Conservation (phyloP, 1,140 invertebrate genomes). For the Octopus bimaculoides region DNA sequence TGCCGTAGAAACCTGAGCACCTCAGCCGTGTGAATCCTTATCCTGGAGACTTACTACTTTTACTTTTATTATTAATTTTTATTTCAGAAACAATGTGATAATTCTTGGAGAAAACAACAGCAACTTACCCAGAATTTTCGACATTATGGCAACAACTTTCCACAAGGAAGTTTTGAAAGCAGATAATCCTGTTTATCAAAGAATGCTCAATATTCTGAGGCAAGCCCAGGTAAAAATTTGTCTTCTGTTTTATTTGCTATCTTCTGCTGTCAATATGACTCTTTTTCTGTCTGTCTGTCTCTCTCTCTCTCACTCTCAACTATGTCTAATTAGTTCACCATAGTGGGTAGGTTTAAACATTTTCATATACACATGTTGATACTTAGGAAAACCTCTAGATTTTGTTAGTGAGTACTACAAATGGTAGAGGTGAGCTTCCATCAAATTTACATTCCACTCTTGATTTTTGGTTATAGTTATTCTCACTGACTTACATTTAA, state of each 20-base stretch:
- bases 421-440: neutral
- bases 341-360: neutral
- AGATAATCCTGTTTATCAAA: conserved; percentile 52
- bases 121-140: conserved; percentile 85
- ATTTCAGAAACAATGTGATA: conserved; percentile 72
- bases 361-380: neutral
- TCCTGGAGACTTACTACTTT: neutral
- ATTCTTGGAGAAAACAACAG: conserved; percentile 81
- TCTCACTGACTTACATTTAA: too few relatives aligned
- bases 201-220: conserved; percentile 73
- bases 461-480: too few relatives aligned
- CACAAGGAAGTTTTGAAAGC: conserved; percentile 74
- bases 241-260: neutral
- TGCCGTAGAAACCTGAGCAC: too few relatives aligned
- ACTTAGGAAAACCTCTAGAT: neutral
- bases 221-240: conserved; percentile 69
- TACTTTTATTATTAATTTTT: neutral
- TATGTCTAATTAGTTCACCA: neutral
- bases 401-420: neutral
- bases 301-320: neutral
- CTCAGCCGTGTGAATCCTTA: too few relatives aligned
- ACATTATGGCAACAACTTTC: conserved; percentile 87
- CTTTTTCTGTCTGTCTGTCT: neutral
- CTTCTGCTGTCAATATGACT: neutral
- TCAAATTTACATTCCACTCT: too few relatives aligned